Evolutionary conservation across 2,113 vertebrate genomes (phyloP).

Genomic region (Onychostruthus taczanowskii): DNA sequence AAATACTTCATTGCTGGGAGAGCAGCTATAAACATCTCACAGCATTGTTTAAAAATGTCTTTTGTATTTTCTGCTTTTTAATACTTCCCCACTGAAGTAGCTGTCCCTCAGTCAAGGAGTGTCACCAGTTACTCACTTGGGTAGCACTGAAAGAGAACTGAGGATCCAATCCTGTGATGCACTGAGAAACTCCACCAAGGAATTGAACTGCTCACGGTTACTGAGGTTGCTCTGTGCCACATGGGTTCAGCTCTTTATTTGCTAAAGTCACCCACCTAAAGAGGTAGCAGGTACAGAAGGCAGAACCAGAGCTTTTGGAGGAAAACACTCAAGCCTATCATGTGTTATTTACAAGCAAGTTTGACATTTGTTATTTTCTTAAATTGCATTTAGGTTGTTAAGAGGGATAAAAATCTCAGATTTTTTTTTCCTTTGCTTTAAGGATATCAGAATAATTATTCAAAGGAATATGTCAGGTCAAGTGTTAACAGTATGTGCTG

Average conservation of each 20-base stretch:
- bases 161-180: background rate
- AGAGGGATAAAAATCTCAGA: constrained; percentile 44
- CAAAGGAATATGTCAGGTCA: constrained; percentile 67
- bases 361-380: constrained; percentile 35
- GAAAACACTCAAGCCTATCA: background rate
- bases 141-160: background rate
- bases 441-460: constrained; percentile 63
- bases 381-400: constrained; percentile 53
- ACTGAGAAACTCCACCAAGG: background rate
- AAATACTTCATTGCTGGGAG: background rate
- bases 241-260: background rate
- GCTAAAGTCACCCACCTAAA: background rate
- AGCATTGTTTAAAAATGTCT: background rate
- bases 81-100: background rate
- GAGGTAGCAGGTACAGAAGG: background rate
- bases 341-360: constrained; percentile 24
- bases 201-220: background rate
- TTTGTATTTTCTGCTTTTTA: background rate
- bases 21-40: background rate
- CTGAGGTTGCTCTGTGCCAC: background rate
- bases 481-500: constrained; percentile 72
- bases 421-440: constrained; percentile 29
- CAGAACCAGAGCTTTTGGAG: background rate
- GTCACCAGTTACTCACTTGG: background rate
- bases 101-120: background rate